Percentiles rank a stretch among this genome's conserved stretches.
These are phyloP conservation scores for Ditula angustiorana DNA, from an alignment of 2,888 invertebrate species.

Conservation along the genomic window DNA sequence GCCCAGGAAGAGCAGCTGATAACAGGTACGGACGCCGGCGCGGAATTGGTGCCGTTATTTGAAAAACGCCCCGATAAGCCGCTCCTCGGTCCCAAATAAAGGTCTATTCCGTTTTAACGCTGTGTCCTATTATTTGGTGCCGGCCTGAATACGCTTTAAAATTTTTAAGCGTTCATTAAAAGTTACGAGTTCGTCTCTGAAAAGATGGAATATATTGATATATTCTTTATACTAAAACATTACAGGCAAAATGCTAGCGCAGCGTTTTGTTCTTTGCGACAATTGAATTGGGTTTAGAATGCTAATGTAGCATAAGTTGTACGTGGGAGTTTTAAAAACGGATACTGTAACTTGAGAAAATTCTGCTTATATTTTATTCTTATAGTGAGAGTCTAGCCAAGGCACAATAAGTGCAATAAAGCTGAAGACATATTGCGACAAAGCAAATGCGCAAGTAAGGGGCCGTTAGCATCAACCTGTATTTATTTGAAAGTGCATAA, in stretches of 20 bases:
- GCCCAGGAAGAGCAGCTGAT: slow-evolving; percentile 70
- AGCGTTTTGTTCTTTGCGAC: background rate
- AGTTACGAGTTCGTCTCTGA: slow-evolving; percentile 54
- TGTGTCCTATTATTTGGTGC: slow-evolving; percentile 34
- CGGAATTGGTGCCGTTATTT: slow-evolving; percentile 73
- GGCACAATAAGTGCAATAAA: slow-evolving; percentile 22
- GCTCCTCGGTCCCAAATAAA: slow-evolving; percentile 68
- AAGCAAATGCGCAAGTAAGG: slow-evolving; percentile 27
- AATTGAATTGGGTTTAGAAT: background rate
- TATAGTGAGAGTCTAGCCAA: slow-evolving; percentile 6
- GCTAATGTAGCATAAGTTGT: background rate
- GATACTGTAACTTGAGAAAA: slow-evolving; percentile 10
- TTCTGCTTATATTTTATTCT: slow-evolving; percentile 17
- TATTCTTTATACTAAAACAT: background rate
- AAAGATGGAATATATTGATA: background rate
- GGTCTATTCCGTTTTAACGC: slow-evolving; percentile 44
- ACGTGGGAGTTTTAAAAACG: background rate
- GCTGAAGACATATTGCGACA: slow-evolving; percentile 24
- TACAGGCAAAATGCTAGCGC: background rate
- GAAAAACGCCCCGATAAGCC: slow-evolving; percentile 76
- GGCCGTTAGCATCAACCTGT: slow-evolving; percentile 29
- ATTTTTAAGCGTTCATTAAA: slow-evolving; percentile 72
- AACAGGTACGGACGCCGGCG: slow-evolving; percentile 68
- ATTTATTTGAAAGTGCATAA: slow-evolving; percentile 55
- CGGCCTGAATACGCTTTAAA: slow-evolving; percentile 43